These are phyloP conservation scores for Catharus minimus DNA, from an alignment of 2,113 vertebrate species.

Conservation along the genomic window DNA sequence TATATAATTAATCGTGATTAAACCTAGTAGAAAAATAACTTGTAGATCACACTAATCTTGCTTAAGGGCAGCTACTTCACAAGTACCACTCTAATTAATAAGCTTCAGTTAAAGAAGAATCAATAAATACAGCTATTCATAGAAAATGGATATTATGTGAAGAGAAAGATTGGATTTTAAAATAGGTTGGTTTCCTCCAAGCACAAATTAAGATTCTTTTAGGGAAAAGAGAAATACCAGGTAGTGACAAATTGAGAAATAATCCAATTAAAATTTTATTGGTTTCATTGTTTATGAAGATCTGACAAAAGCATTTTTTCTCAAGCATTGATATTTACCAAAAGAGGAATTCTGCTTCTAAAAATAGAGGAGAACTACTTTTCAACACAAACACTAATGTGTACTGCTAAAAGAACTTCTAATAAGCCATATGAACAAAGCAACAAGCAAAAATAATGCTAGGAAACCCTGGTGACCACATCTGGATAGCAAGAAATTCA, in stretches of 20 bases:
- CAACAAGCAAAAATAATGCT: not conserved
- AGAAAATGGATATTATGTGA: constrained; percentile 21
- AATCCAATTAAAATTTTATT: constrained; percentile 4
- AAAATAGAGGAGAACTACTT: not conserved
- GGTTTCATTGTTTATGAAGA: constrained; percentile 14
- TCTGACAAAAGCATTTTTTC: not conserved
- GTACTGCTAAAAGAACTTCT: not conserved
- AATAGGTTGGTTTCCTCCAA: not conserved
- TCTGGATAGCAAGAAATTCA: not conserved
- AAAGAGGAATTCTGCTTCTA: not conserved
- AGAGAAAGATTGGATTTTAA: constrained; percentile 5
- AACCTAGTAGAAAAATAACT: constrained; percentile 21
- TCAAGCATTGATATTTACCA: constrained; percentile 5
- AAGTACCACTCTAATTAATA: constrained; percentile 57
- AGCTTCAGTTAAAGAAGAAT: constrained; percentile 30
- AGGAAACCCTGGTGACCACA: not conserved
- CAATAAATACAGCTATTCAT: constrained; percentile 40
- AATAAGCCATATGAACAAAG: not conserved
- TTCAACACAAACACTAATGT: not conserved
- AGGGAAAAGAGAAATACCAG: constrained; percentile 18
- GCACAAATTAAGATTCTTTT: constrained; percentile 35
- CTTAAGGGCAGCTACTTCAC: constrained; percentile 38
- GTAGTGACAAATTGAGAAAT: not conserved
- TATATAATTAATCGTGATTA: constrained; percentile 19
- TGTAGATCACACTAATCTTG: constrained; percentile 19